Evolutionary conservation across 2,888 invertebrate genomes (phyloP), one percentile per base, ranked within the genome.

Genomic region (Eledona agricola): DNA sequence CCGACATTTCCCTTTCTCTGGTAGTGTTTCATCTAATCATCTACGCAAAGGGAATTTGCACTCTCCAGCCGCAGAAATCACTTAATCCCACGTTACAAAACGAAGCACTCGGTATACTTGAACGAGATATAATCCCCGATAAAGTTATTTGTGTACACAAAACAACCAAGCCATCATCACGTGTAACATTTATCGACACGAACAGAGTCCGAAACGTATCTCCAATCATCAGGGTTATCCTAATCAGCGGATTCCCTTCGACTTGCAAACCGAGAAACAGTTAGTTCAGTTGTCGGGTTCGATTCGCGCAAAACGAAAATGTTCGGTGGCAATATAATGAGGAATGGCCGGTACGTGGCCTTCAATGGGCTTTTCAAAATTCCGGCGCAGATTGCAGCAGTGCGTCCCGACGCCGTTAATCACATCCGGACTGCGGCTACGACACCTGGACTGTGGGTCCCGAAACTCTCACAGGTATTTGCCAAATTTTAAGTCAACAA

Each of bases 361-460:
- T 67, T 60, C 45, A 68, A 67, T 46, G 67, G 71, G n/a, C 67
- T 71, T 43, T 70, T 66, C 42, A 69, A 63, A 55, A 40, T 71
- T 16, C 72, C 72, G 3, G 70, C 63, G 19, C 71, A 72, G 57
- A 51, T 71, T 23, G 66, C 65, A 12, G 71, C 70, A n/a, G 54
- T 71, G 2, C 55, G 69, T 10, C 69, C 71, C 3, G 25, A 47
- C 5, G 42, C 56, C 11, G 10, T 61, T 10, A 15, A 11, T 4
- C 28, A 37, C 10, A 35, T 31, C 11, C 58, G 70, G 42, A 47
- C 55, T 29, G 70, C 64, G 16, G 77, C 73, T 34, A 76, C 73
- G 32, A 67, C 72, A 1, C 63, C 69, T 6, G 70, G 72, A 28
- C 56, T 72, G 32, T 72, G 74, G 72, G 51, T 72, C 15, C 71